Base-by-base conservation (phyloP, 1,140 invertebrate species). In the Bombus superbus region DNA sequence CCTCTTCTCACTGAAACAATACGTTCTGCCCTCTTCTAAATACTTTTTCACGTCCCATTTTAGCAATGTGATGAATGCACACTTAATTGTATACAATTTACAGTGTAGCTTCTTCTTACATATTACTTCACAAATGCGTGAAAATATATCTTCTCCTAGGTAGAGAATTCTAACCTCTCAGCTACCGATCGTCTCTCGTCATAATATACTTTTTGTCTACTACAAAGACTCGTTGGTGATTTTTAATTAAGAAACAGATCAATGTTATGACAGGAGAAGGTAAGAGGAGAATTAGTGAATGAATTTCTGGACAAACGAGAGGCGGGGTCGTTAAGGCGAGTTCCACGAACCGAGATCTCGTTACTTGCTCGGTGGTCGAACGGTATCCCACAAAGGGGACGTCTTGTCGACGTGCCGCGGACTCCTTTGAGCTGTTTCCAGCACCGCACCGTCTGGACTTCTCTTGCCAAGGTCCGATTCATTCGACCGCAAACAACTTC, bases 401-500 rank as follows among this genome's bases (percentile, higher is more conserved):
- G 76, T 78, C n/a, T 69, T 32, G 59, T 53, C 59, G 79, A 72
- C 77, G n/a, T 69, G 35, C 68, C 75, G 64, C 35, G 38, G 42
- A 72, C 84, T 81, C 59, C 82, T 86, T 66, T 69, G 38, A 83
- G 38, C 44, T 74, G 42, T 80, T 81, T 81, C 64, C 76, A 32
- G 44, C 75, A 66, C 38, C 32, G 44, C 75, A 66, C 32, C 22
- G 79, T 80, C 76, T 84, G 32, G 74, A 35, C 59, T 62, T 74
- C 76, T 68, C 72, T 86, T 72, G n/a, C 42, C 84, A 89, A 90
- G 88, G 77, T 87, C 72, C 88, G 77, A 89, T 74, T 89, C 85
- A 78, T 83, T 76, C 81, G 68, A 86, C 88, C 81, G 68, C 88
- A 86, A 89, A 90, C 81, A 59, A 90, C 77, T 89, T 87, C 88